A percentile compares a stretch with the other conserved stretches of the same genome.
These are phyloP conservation scores for Blera fallax DNA, from an alignment of 2,888 invertebrate genomes.

Conservation along the genomic window DNA sequence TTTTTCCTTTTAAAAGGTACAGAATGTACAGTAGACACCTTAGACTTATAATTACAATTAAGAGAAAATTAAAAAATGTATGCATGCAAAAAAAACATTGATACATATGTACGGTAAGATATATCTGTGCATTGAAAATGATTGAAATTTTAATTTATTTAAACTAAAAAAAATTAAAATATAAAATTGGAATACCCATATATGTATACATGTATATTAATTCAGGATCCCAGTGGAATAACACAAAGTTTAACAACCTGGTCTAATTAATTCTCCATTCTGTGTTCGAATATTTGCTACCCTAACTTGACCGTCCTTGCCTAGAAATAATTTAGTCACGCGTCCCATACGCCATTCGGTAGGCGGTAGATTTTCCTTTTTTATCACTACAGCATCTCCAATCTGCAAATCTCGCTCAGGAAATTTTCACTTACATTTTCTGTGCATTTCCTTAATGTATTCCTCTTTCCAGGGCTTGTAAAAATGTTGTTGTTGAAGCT, in stretches of 20 bases:
- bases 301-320: constrained; percentile 16
- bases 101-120: too few relatives aligned
- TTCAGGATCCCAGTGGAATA: neutral
- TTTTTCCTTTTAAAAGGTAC: too few relatives aligned
- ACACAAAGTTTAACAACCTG: neutral
- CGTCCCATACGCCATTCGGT: constrained; percentile 49
- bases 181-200: too few relatives aligned
- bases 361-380: constrained; percentile 26
- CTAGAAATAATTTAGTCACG: constrained; percentile 41
- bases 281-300: constrained; percentile 13
- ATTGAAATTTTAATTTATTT: too few relatives aligned
- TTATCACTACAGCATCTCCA: constrained; percentile 35
- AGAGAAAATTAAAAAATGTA: too few relatives aligned
- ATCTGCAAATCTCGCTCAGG: constrained; percentile 13
- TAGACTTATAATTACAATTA: too few relatives aligned
- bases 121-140: too few relatives aligned
- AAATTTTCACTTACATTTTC: constrained; percentile 27
- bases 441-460: neutral
- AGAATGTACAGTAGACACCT: too few relatives aligned
- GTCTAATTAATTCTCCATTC: constrained; percentile 10
- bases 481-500: neutral
- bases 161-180: too few relatives aligned
- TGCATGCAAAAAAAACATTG: too few relatives aligned
- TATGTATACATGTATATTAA: neutral
- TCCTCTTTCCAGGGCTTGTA: neutral